These are phyloP conservation scores for Bubo blakistoni DNA, from an alignment of 2,113 vertebrate genomes.

Conservation along the genomic window DNA sequence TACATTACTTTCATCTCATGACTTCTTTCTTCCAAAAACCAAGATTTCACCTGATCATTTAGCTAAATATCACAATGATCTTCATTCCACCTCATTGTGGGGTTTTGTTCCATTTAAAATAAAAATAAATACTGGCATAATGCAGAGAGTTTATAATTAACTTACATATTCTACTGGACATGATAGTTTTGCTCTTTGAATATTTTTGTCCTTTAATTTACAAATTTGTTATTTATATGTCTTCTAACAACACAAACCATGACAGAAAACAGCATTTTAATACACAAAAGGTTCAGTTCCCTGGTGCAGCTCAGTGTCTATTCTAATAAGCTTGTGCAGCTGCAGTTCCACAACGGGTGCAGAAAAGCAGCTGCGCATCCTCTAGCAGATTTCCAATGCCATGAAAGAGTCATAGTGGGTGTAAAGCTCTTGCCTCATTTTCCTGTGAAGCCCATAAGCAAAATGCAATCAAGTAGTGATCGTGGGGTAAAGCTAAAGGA, in stretches of 20 bases:
- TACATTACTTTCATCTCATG: not conserved
- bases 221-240: not conserved
- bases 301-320: not conserved
- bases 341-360: not conserved
- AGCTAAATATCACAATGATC: not conserved
- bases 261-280: not conserved
- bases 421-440: not conserved
- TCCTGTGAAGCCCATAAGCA: not conserved
- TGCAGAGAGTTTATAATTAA: not conserved
- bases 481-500: not conserved
- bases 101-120: not conserved
- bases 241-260: not conserved
- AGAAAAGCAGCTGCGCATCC: not conserved
- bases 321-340: not conserved
- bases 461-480: not conserved
- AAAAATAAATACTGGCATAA: not conserved
- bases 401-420: not conserved
- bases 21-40: not conserved
- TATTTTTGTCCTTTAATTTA: not conserved
- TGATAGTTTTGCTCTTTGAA: not conserved
- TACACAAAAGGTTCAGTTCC: not conserved
- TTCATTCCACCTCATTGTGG: not conserved
- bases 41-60: not conserved
- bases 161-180: not conserved
- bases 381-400: not conserved